Conservation (phyloP, 1,140 invertebrate genomes). For the Catajapyx aquilonaris region DNA sequence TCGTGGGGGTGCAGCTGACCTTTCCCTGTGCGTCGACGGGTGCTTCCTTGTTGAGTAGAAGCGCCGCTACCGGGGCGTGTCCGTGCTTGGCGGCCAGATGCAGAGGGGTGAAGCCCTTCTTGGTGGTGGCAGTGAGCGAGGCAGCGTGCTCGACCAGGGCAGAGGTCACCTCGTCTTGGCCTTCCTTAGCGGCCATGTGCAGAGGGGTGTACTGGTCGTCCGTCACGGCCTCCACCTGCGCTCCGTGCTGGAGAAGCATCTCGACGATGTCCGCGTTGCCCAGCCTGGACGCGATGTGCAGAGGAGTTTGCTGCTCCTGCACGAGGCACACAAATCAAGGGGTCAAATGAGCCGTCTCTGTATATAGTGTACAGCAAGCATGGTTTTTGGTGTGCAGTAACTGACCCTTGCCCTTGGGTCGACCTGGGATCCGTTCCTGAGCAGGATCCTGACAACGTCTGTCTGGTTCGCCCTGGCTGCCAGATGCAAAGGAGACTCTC, state of each 20-base stretch:
- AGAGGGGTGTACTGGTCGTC: constrained; percentile 35
- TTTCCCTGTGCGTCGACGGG: constrained; percentile 43
- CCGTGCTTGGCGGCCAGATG: constrained; percentile 49
- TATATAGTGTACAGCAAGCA: not conserved
- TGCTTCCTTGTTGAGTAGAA: constrained; percentile 37
- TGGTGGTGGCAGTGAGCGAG: constrained; percentile 30
- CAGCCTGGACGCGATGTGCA: constrained; percentile 33
- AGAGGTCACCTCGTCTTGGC: constrained; percentile 33
- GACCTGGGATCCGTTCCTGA: constrained; percentile 42
- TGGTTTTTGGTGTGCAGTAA: too few species aligned
- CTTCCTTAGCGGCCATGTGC: constrained; percentile 21
- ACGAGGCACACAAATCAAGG: too few species aligned
- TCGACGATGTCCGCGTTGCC: constrained; percentile 35
- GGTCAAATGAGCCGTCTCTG: too few species aligned
- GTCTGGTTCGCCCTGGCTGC: constrained; percentile 91
- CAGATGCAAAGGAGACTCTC: constrained; percentile 90
- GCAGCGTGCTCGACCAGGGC: constrained; percentile 40
- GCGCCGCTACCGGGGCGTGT: constrained; percentile 36
- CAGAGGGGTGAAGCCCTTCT: constrained; percentile 46
- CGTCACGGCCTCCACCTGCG: constrained; percentile 27
- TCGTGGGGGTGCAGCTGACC: constrained; percentile 6
- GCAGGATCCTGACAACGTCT: constrained; percentile 40
- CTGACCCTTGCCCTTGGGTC: constrained; percentile 37
- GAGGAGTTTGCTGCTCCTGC: constrained; percentile 33
- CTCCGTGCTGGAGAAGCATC: constrained; percentile 32